Percentiles rank a stretch among this genome's conserved stretches.
Conservation (phyloP, 2,888 invertebrate species). For the Balanococcus diminutus region DNA sequence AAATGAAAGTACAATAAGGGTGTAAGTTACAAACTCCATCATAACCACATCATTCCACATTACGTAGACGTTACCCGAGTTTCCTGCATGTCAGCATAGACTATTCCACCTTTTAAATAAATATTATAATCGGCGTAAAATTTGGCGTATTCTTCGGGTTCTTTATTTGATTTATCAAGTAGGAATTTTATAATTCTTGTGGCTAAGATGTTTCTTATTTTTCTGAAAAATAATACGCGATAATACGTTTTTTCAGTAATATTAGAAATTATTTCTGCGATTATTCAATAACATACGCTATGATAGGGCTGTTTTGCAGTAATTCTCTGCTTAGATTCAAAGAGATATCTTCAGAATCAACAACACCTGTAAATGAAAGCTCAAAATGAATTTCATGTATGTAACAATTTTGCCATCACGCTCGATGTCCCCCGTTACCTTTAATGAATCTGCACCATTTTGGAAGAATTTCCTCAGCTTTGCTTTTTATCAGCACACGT, state of each 20-base stretch:
- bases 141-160: conserved; percentile 77
- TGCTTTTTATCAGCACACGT: conserved; percentile 90
- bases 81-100: conserved; percentile 77
- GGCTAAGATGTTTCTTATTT: conserved; percentile 82
- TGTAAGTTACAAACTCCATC: too few relatives aligned
- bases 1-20: conserved; percentile 49
- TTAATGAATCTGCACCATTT: conserved; percentile 95
- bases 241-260: too few relatives aligned
- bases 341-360: conserved; percentile 98
- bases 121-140: conserved; percentile 93
- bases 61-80: conserved; percentile 78
- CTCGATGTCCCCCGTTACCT: too few relatives aligned
- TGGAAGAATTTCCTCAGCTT: conserved; percentile 87
- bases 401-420: too few relatives aligned
- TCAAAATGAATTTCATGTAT: not conserved
- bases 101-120: conserved; percentile 94
- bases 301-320: conserved; percentile 89
- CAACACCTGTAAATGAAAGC: conserved; percentile 71
- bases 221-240: conserved; percentile 66
- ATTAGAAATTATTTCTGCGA: too few relatives aligned
- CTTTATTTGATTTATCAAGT: conserved; percentile 82
- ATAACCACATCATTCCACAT: too few relatives aligned
- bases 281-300: conserved; percentile 71
- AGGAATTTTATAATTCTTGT: conserved; percentile 83
- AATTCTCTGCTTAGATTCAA: conserved; percentile 94